Evolutionary conservation across 2,797 vertebrate genomes (phyloP).

Genomic region (Dallia pectoralis): DNA sequence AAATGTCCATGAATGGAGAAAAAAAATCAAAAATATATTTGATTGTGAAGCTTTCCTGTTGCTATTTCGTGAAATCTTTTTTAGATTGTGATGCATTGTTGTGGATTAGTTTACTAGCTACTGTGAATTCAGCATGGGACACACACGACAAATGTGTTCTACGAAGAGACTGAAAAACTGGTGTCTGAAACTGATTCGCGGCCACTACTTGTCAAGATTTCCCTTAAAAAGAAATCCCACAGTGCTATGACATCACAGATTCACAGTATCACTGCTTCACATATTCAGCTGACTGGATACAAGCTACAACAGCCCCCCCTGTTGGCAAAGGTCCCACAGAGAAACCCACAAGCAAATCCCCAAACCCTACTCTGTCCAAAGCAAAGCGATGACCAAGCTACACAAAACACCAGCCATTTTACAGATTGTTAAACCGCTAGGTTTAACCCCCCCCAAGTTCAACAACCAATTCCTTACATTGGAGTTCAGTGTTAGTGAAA

Average conservation of each 20-base stretch:
- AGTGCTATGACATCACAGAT: slow-evolving; percentile 65
- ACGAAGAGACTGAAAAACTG: neutral
- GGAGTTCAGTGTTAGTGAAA: neutral
- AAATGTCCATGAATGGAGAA: too few species aligned
- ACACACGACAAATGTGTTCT: neutral
- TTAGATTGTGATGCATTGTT: too few species aligned
- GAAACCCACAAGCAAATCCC: neutral
- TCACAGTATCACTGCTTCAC: slow-evolving; percentile 63
- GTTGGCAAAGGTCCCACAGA: slow-evolving; percentile 25
- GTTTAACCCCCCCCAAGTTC: neutral
- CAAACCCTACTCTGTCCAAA: neutral
- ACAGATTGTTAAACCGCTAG: too few species aligned
- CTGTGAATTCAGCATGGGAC: too few species aligned
- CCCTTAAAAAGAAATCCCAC: slow-evolving; percentile 29
- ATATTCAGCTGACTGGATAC: slow-evolving; percentile 42
- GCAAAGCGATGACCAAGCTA: slow-evolving; percentile 24
- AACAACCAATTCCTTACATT: neutral
- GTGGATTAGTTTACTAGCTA: too few species aligned
- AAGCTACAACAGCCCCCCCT: slow-evolving; percentile 56
- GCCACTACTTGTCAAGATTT: slow-evolving; percentile 34
- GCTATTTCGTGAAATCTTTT: neutral
- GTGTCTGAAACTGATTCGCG: neutral
- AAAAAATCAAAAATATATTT: too few species aligned
- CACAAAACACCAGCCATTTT: slow-evolving; percentile 28
- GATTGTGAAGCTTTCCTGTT: neutral